Percentiles rank a stretch among this genome's conserved stretches.
These are phyloP conservation scores for Nephrotoma flavescens DNA, from an alignment of 2,888 invertebrate genomes.

Conservation along the genomic window DNA sequence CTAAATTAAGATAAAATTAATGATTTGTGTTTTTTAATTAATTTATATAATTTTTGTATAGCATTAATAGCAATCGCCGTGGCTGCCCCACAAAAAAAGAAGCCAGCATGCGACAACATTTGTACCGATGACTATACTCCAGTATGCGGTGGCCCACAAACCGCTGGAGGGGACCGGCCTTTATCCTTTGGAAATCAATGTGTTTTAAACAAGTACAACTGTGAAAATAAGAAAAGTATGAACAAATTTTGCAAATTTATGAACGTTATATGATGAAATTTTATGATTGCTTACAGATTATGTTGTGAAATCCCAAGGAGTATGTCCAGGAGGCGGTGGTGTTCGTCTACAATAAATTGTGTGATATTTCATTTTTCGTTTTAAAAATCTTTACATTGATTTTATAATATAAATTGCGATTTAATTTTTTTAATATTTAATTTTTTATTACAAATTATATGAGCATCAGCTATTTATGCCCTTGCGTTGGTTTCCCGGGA, in stretches of 20 bases:
- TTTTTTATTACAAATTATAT: neutral
- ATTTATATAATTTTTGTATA: conserved; percentile 15
- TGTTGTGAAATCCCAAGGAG: conserved; percentile 22
- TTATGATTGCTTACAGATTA: conserved; percentile 17
- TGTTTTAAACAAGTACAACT: conserved; percentile 28
- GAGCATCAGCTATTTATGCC: no score
- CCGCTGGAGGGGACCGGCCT: conserved; percentile 8
- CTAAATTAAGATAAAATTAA: neutral
- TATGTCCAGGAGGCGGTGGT: conserved; percentile 27
- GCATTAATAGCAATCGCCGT: conserved; percentile 19
- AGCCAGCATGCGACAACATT: conserved; percentile 10
- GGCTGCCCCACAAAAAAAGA: conserved; percentile 20
- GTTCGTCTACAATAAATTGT: conserved; percentile 24
- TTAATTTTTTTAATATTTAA: neutral
- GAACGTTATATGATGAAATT: neutral
- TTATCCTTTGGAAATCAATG: conserved; percentile 27
- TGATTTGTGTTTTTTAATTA: conserved; percentile 5
- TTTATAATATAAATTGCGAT: no score
- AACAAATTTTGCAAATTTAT: neutral
- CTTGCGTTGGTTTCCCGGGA: no score
- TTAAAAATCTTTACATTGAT: no score
- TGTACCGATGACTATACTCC: conserved; percentile 23
- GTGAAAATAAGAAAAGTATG: conserved; percentile 28
- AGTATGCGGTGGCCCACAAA: conserved; percentile 18
- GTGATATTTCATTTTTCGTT: neutral